Conservation (phyloP, 2,888 invertebrate species). For the Lamellibrachia satsuma region DNA sequence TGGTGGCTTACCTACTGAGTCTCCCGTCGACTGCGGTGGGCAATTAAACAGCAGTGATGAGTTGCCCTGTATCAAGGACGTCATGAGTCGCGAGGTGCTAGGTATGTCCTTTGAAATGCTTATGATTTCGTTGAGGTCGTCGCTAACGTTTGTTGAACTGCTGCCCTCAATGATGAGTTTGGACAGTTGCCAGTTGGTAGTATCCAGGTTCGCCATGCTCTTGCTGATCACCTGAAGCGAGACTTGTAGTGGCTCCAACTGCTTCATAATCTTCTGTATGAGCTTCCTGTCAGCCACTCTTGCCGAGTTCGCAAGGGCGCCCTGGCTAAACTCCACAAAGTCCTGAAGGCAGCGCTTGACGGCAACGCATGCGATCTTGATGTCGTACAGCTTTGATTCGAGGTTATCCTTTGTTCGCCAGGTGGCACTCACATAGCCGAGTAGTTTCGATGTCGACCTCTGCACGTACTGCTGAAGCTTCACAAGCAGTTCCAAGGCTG, state of each 20-base stretch:
- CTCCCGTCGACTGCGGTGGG: not conserved
- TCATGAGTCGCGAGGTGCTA: conserved; percentile 87
- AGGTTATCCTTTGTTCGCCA: conserved; percentile 85
- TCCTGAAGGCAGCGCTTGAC: conserved; percentile 85
- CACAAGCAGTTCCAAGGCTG: conserved; percentile 80
- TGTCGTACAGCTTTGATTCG: conserved; percentile 81
- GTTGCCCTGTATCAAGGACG: conserved; percentile 82
- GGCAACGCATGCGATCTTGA: conserved; percentile 81
- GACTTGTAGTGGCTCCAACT: conserved; percentile 54
- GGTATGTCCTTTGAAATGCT: conserved; percentile 86
- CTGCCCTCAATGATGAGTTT: conserved; percentile 27
- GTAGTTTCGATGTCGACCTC: conserved; percentile 79
- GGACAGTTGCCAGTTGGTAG: conserved; percentile 54
- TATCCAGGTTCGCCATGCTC: conserved; percentile 52
- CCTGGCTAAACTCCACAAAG: conserved; percentile 87
- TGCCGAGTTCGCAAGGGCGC: conserved; percentile 85
- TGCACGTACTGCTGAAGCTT: conserved; percentile 83
- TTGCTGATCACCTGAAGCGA: conserved; percentile 49
- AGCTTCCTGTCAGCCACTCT: conserved; percentile 60
- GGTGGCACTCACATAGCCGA: conserved; percentile 76
- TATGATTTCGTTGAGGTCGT: conserved; percentile 85
- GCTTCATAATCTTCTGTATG: conserved; percentile 53
- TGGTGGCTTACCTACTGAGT: not conserved
- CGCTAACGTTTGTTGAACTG: conserved; percentile 24
- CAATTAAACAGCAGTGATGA: conserved; percentile 54